phyloP scores from a whole-genome alignment of 2,888 invertebrate species.

The Eupithecia subumbrata region DNA sequence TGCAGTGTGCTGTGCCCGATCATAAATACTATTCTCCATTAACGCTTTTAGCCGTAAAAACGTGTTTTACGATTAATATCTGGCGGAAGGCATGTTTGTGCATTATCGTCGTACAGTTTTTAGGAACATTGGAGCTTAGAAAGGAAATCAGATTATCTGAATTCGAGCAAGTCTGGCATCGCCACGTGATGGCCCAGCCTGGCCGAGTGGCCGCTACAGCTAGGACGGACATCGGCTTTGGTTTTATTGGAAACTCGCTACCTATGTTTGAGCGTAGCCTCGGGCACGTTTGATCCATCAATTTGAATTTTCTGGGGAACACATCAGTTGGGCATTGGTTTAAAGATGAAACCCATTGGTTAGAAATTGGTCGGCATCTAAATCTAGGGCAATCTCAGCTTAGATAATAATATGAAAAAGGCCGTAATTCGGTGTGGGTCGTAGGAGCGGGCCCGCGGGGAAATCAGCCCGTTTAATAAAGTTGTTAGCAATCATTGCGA shows the following conservation, averaged over 20 bases:
- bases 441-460: constrained; percentile 10
- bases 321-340: neutral
- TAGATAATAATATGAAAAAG: neutral
- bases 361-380: neutral
- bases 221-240: too few relatives aligned
- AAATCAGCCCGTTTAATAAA: constrained; percentile 24
- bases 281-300: neutral
- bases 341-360: neutral
- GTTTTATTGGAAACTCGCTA: too few relatives aligned
- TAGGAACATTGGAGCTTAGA: neutral
- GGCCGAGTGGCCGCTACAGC: too few relatives aligned
- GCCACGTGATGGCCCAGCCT: too few relatives aligned
- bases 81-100: neutral
- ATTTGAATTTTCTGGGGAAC: neutral
- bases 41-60: constrained; percentile 3
- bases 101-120: neutral
- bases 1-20: constrained; percentile 7
- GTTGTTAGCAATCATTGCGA: constrained; percentile 15
- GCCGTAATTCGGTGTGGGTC: neutral
- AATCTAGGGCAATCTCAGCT: neutral
- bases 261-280: neutral
- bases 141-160: neutral
- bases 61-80: constrained; percentile 3
- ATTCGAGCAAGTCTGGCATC: neutral
- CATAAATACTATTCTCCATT: constrained; percentile 4